These are phyloP conservation scores for Acanthosepion pharaonis DNA, from an alignment of 2,888 invertebrate species.

Conservation along the genomic window DNA sequence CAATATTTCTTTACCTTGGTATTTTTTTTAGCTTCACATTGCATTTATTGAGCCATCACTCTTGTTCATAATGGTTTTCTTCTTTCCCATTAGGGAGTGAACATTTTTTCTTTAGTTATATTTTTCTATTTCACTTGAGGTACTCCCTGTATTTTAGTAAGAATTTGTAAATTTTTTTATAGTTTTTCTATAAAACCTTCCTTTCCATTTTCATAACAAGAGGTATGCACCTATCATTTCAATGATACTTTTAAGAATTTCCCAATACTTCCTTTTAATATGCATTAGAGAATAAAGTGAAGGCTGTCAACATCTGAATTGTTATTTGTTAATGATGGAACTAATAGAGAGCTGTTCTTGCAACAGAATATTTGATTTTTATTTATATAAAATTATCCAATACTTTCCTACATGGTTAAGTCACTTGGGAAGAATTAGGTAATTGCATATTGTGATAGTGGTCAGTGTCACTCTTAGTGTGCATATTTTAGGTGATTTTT, in stretches of 20 bases:
- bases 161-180: not conserved
- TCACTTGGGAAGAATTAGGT: not conserved
- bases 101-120: not conserved
- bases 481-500: too few relatives aligned
- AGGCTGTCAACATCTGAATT: not conserved
- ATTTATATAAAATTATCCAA: not conserved
- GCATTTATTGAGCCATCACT: too few relatives aligned
- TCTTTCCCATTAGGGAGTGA: not conserved
- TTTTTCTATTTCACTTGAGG: too few relatives aligned
- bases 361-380: not conserved
- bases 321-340: not conserved
- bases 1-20: not conserved
- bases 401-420: not conserved
- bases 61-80: not conserved
- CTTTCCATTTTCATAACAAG: not conserved
- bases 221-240: not conserved
- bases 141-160: not conserved
- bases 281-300: not conserved
- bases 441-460: slow-evolving; percentile 12
- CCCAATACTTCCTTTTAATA: not conserved
- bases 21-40: not conserved
- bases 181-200: not conserved
- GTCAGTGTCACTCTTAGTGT: not conserved
- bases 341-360: not conserved
- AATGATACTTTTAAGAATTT: not conserved